A percentile compares a stretch with the other conserved stretches of the same genome.
Evolutionary conservation across 2,888 invertebrate species (phyloP).

Genomic region (Melinaea menophilus): DNA sequence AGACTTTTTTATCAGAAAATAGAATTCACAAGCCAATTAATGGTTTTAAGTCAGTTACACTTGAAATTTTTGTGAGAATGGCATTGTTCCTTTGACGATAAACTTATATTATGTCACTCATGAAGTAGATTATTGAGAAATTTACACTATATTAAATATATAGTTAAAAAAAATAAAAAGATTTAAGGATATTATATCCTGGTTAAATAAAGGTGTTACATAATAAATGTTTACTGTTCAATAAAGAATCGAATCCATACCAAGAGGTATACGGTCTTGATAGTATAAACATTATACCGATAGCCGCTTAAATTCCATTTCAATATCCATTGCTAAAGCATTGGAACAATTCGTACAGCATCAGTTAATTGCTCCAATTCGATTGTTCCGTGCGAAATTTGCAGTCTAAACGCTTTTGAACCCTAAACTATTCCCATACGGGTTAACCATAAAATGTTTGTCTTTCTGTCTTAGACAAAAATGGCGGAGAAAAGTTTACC

Average conservation of each 20-base stretch:
- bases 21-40: neutral
- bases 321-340: constrained; percentile 14
- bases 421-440: constrained; percentile 5
- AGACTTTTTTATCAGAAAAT: neutral
- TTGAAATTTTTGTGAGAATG: too few relatives aligned
- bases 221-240: too few relatives aligned
- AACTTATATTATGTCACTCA: too few relatives aligned
- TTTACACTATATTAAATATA: too few relatives aligned
- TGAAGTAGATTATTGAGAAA: too few relatives aligned
- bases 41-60: too few relatives aligned
- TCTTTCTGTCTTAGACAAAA: neutral
- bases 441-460: constrained; percentile 5
- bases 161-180: too few relatives aligned
- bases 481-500: neutral
- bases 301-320: constrained; percentile 7
- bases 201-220: too few relatives aligned
- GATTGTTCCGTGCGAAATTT: constrained; percentile 19
- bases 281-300: neutral
- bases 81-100: too few relatives aligned
- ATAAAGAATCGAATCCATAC: too few relatives aligned
- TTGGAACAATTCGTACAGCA: constrained; percentile 22
- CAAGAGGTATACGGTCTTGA: too few relatives aligned
- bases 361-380: constrained; percentile 28
- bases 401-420: constrained; percentile 21
- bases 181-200: too few relatives aligned